Percentiles rank a stretch among this genome's conserved stretches.
These are phyloP conservation scores for Pteropus rufus DNA, from an alignment of 2,797 vertebrate species.

Conservation along the genomic window DNA sequence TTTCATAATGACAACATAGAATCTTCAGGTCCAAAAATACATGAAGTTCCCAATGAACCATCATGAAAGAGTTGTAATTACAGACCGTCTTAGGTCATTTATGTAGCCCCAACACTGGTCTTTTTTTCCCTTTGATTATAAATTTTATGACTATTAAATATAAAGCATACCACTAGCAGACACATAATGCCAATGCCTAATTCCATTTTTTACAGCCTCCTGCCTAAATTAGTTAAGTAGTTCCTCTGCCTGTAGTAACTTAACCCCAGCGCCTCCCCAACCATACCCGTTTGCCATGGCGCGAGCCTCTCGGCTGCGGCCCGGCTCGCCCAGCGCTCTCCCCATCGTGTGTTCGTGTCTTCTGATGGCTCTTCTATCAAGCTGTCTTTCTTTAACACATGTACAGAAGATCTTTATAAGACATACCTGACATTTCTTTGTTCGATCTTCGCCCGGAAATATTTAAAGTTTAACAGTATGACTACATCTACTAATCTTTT, in stretches of 20 bases:
- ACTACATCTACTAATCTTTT: neutral
- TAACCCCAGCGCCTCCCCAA: neutral
- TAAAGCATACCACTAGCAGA: neutral
- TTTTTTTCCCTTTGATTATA: constrained; percentile 2
- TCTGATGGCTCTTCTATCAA: neutral
- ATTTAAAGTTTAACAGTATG: neutral
- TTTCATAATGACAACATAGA: constrained; percentile 6
- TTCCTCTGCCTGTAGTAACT: neutral
- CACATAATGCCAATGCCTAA: neutral
- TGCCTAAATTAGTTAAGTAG: neutral
- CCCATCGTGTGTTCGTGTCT: neutral
- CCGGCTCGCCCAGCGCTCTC: no score
- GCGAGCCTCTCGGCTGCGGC: neutral
- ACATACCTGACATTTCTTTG: neutral
- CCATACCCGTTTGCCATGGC: neutral
- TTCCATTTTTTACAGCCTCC: neutral
- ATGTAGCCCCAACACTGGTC: neutral
- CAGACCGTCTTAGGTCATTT: neutral
- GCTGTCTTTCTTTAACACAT: neutral
- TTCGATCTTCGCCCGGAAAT: neutral
- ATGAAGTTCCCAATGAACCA: neutral
- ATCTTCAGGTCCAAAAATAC: constrained; percentile 11
- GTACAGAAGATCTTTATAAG: neutral
- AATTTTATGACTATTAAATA: neutral
- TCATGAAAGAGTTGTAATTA: neutral